A percentile compares a stretch with the other conserved stretches of the same genome.
Conservation (phyloP, 2,888 invertebrate genomes). For the Blomia tropicalis region DNA sequence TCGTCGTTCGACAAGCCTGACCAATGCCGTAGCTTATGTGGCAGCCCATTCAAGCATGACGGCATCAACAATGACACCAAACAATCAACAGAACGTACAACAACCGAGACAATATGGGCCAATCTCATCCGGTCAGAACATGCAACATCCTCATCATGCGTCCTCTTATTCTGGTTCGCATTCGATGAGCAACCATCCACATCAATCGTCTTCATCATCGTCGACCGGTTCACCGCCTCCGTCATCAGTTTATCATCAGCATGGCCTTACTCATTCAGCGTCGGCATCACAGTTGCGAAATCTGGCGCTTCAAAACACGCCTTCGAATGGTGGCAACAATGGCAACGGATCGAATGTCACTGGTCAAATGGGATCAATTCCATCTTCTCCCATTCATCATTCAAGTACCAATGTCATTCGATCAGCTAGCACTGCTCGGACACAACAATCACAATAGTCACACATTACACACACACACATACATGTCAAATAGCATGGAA, state of each 20-base stretch:
- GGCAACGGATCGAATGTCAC: too few relatives aligned
- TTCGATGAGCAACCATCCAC: background rate
- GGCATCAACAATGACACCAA: background rate
- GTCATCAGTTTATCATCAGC: background rate
- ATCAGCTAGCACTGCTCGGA: too few relatives aligned
- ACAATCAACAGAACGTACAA: background rate
- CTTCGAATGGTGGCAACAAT: too few relatives aligned
- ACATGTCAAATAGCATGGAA: too few relatives aligned
- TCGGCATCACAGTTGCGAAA: background rate
- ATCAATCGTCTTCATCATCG: background rate
- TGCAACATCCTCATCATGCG: background rate
- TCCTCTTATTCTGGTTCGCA: background rate
- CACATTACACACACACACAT: too few relatives aligned
- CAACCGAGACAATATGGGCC: too few relatives aligned
- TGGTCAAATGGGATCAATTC: too few relatives aligned
- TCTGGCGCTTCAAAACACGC: too few relatives aligned
- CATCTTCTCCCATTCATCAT: too few relatives aligned
- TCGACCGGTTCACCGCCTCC: too few relatives aligned
- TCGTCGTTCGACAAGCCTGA: background rate
- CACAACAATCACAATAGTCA: too few relatives aligned
- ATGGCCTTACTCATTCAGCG: background rate
- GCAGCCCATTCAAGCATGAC: background rate
- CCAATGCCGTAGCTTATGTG: constrained; percentile 2
- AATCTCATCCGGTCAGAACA: background rate
- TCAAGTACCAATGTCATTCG: too few relatives aligned